Conservation (phyloP, 2,888 invertebrate species). For the Drosophila meridiana region DNA sequence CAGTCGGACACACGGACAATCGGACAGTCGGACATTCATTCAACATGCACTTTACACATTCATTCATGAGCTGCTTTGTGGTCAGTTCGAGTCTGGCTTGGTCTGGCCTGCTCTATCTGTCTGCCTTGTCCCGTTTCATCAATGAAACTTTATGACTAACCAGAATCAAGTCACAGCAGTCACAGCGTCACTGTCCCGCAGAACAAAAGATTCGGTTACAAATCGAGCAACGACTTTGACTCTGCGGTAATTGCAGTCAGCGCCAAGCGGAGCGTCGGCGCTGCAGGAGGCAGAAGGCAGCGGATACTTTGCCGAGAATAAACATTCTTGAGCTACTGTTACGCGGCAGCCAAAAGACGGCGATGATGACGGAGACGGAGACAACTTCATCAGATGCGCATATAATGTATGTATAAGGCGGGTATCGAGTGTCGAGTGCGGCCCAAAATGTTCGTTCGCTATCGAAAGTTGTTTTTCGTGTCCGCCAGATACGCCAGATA, state of each 20-base stretch:
- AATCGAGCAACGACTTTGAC: conserved; percentile 41
- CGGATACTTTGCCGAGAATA: conserved; percentile 35
- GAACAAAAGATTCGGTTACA: conserved; percentile 65
- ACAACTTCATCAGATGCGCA: conserved; percentile 51
- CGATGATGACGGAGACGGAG: conserved; percentile 10
- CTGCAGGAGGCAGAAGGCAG: conserved; percentile 67
- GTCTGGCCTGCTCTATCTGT: conserved; percentile 5
- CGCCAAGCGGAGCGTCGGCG: conserved; percentile 27
- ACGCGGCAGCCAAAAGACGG: conserved; percentile 39
- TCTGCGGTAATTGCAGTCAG: conserved; percentile 66
- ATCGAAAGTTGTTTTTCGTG: conserved; percentile 74
- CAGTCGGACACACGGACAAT: neutral
- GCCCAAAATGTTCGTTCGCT: conserved; percentile 38
- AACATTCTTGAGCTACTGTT: conserved; percentile 73
- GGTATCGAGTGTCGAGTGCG: conserved; percentile 52
- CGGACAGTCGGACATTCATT: conserved; percentile 50
- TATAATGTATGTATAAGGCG: conserved; percentile 1
- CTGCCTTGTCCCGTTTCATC: conserved; percentile 52
- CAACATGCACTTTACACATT: conserved; percentile 33
- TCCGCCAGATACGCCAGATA: conserved; percentile 38
- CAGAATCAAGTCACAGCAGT: conserved; percentile 14
- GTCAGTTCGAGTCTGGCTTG: conserved; percentile 30
- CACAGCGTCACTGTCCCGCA: conserved; percentile 9
- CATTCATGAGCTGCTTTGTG: conserved; percentile 45
- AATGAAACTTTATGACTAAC: conserved; percentile 58